Conservation (phyloP, 2,113 vertebrate species). For the Leptosomus discolor region DNA sequence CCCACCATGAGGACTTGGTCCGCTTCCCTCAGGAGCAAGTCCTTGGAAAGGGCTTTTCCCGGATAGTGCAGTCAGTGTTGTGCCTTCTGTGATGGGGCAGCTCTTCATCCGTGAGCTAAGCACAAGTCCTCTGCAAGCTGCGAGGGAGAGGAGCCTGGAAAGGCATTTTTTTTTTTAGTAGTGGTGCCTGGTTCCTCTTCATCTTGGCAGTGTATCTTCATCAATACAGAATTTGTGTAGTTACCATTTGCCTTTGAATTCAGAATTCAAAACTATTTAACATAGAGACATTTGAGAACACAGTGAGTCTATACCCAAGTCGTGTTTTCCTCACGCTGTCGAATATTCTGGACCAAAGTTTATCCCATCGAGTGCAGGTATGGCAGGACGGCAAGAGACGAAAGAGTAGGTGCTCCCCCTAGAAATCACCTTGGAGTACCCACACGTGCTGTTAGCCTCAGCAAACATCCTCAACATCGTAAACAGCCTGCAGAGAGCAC, state of each 20-base stretch:
- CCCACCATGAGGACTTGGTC: rapidly evolving
- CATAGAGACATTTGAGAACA: background rate
- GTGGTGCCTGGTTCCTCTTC: background rate
- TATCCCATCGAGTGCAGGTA: background rate
- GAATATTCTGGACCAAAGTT: background rate
- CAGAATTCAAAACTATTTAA: background rate
- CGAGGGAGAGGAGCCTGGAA: background rate
- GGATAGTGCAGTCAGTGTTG: background rate
- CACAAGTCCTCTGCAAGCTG: background rate
- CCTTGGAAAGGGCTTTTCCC: background rate
- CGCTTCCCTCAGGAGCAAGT: background rate
- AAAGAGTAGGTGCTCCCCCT: background rate
- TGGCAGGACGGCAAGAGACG: background rate
- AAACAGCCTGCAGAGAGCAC: background rate
- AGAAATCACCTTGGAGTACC: background rate
- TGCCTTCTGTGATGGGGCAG: background rate
- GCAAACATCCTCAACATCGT: background rate
- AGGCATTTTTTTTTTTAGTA: background rate
- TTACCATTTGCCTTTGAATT: background rate
- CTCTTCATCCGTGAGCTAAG: background rate
- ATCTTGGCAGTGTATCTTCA: background rate
- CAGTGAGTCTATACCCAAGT: background rate
- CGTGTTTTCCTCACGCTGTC: background rate
- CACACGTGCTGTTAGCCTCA: background rate
- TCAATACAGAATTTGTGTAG: background rate